Percentiles rank a stretch among this genome's conserved stretches.
phyloP scores from a whole-genome alignment of 2,888 invertebrate genomes.

The Drosophila diplacantha region DNA sequence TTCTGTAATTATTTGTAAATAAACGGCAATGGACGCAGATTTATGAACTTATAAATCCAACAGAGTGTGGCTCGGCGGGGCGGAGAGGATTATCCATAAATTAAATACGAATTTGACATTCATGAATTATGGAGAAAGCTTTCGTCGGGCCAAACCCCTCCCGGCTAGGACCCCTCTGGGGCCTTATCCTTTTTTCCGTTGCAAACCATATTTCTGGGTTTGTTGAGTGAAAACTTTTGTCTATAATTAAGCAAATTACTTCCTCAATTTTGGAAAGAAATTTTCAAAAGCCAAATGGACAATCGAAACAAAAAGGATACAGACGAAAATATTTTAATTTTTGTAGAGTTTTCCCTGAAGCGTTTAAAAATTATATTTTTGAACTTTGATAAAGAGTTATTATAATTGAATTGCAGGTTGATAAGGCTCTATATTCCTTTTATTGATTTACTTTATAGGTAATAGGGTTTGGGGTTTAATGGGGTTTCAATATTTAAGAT shows the following conservation, averaged over 20 bases:
- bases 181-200: conserved; percentile 13
- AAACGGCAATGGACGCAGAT: conserved; percentile 32
- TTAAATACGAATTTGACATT: conserved; percentile 35
- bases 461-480: too few relatives aligned
- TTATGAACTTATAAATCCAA: conserved; percentile 37
- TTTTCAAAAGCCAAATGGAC: conserved; percentile 12
- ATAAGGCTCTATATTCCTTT: too few relatives aligned
- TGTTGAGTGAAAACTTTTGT: conserved; percentile 14
- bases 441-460: background rate
- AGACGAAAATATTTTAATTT: background rate
- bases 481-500: background rate
- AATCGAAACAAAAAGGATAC: conserved; percentile 4
- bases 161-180: background rate
- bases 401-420: background rate
- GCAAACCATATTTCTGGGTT: conserved; percentile 10
- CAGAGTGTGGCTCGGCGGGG: background rate
- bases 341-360: background rate
- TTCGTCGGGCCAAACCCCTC: background rate
- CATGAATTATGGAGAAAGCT: conserved; percentile 32
- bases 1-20: conserved; percentile 40
- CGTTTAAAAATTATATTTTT: background rate
- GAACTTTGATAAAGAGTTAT: background rate
- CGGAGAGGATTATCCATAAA: conserved; percentile 23
- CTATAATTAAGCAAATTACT: conserved; percentile 28
- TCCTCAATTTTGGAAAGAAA: conserved; percentile 12